A percentile compares a stretch with the other conserved stretches of the same genome.
These are phyloP conservation scores for Anthopleura sola DNA, from an alignment of 64 coral and sea anemone species.

Conservation along the genomic window DNA sequence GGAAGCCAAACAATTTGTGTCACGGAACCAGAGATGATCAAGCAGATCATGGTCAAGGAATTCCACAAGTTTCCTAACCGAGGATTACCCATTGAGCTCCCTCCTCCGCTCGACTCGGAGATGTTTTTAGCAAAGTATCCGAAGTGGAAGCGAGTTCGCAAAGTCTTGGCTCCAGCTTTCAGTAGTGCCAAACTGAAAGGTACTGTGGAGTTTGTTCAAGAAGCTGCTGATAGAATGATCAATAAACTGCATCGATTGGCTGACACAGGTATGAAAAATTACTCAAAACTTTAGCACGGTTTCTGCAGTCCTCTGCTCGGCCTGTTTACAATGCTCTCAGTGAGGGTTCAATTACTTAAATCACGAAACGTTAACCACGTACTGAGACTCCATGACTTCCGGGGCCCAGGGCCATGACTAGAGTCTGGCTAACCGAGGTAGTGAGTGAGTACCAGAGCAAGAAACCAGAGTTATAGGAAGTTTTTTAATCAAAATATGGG, in stretches of 20 bases:
- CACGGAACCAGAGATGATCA: slow-evolving; percentile 45
- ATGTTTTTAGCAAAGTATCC: slow-evolving; percentile 28
- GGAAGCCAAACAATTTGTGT: background rate
- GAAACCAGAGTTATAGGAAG: too few relatives aligned
- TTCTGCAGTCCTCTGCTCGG: too few relatives aligned
- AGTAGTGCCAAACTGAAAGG: slow-evolving; percentile 46
- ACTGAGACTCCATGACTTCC: too few relatives aligned
- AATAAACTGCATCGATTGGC: slow-evolving; percentile 48
- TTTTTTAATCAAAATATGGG: too few relatives aligned
- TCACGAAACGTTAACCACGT: too few relatives aligned
- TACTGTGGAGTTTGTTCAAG: slow-evolving; percentile 32
- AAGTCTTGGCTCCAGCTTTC: slow-evolving; percentile 59
- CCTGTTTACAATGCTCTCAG: too few relatives aligned
- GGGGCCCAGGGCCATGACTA: too few relatives aligned
- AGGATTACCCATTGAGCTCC: background rate
- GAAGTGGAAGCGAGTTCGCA: slow-evolving; percentile 63
- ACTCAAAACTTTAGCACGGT: background rate
- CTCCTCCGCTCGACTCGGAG: background rate
- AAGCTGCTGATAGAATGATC: slow-evolving; percentile 30
- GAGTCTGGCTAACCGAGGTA: too few relatives aligned
- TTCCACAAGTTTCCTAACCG: slow-evolving; percentile 36
- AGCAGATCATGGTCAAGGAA: slow-evolving; percentile 47
- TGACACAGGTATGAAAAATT: slow-evolving; percentile 40
- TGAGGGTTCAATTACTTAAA: too few relatives aligned
- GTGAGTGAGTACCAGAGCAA: too few relatives aligned